Evolutionary conservation across 1,140 invertebrate species (phyloP).

Genomic region (Anastatus disparis): DNA sequence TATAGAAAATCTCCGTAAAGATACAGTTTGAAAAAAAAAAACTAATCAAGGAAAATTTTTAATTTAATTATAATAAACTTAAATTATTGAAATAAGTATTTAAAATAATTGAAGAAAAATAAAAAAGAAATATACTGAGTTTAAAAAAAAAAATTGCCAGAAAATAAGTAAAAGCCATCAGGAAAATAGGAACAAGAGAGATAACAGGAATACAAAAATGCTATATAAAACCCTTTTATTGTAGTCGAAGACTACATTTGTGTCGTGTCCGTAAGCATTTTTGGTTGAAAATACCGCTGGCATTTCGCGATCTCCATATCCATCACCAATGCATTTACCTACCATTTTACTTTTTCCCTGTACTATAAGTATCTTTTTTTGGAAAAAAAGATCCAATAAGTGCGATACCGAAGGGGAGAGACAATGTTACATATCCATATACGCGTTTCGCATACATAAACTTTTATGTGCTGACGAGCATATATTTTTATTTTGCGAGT

Average conservation of each 20-base stretch:
- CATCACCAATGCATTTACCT: conserved; percentile 54
- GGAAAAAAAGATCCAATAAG: neutral
- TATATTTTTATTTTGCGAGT: conserved; percentile 1
- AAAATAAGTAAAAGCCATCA: neutral
- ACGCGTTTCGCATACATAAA: neutral
- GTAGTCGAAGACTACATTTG: no score
- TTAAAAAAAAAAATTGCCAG: neutral
- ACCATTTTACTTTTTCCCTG: conserved; percentile 21
- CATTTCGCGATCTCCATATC: conserved; percentile 44
- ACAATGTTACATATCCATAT: conserved; percentile 43
- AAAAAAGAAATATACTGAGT: neutral
- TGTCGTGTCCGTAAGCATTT: conserved; percentile 26
- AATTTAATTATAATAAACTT: no score
- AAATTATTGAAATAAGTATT: conserved; percentile 1
- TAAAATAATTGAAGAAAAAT: neutral
- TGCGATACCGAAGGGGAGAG: conserved; percentile 47
- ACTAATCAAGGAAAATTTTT: no score
- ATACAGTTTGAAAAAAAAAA: no score
- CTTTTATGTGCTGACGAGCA: neutral
- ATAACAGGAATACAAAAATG: conserved; percentile 10
- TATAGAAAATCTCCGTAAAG: no score
- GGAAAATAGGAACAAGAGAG: no score
- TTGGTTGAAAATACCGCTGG: neutral
- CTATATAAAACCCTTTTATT: no score
- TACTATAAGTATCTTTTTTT: conserved; percentile 19